Evolutionary conservation across 2,888 invertebrate species (phyloP), one percentile per base, ranked within the genome.

Genomic region (Eristalinus aeneus): DNA sequence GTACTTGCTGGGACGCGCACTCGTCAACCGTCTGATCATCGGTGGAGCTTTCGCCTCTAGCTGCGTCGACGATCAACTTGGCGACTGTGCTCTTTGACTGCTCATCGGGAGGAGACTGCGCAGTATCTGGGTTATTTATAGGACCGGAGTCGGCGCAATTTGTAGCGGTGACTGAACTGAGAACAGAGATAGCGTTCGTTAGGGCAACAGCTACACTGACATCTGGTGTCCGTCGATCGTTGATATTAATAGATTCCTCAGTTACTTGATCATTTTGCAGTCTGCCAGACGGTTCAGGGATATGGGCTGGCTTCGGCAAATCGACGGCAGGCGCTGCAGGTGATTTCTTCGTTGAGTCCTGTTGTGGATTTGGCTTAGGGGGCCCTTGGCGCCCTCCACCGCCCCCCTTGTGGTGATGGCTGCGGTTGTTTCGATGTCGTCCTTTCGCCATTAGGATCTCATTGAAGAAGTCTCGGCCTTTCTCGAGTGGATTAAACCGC

Each of bases 361-460:
- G 72, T 6, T 72, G 39, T 0, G 27, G 32, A 11, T 54, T 79
- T 16, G 36, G 31, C 27, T 64, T 73, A 2, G 58, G 12, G 6
- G 58, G 12, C 4, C n/a, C n/a, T 73, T 68, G 64, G 12, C 58
- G 61, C 12, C 61, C 61, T 39, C 68, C 34, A 22, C 34, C 46
- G 22, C 61, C 34, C 1, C 54, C 60, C 58, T 79, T 78, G 12
- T 88, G 88, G 4, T 90, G 89, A 32, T 89, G 89, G 65, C 90
- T 90, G 72, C 91, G 90, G 22, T 91, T 90, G 89, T 91, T 90
- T 79, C 92, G 91, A 89, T 92, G 91, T 89, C 92, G 92, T 90
- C 92, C 92, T 88, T 92, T 92, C 88, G 92, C 92, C 92, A 92
- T 92, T 90, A 91, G 91, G 88, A 92, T 90, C 80, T 91, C 91